These are phyloP conservation scores for Eulemur rubriventer DNA, from an alignment of 2,797 vertebrate genomes.

Conservation along the genomic window DNA sequence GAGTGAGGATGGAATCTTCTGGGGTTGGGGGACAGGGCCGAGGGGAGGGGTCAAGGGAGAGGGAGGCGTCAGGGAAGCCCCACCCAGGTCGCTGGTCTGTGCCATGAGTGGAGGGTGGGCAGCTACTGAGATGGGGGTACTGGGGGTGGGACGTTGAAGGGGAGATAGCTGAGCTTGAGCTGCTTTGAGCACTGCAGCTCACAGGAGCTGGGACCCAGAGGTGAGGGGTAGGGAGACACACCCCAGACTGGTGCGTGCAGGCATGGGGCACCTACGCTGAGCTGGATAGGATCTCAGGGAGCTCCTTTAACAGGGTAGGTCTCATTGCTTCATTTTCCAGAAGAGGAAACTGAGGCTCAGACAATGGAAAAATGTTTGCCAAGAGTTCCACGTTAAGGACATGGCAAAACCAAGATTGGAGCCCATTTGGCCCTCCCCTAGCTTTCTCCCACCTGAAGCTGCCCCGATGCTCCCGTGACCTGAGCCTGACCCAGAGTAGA, in stretches of 20 bases:
- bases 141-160: not conserved
- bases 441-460: not conserved
- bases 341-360: not conserved
- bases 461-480: not conserved
- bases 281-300: not conserved
- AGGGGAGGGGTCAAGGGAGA: not conserved
- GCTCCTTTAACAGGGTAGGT: not conserved
- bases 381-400: not conserved
- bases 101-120: accelerated
- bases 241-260: not conserved
- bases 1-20: not conserved
- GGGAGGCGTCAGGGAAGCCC: not conserved
- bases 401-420: not conserved
- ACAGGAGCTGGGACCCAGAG: not conserved
- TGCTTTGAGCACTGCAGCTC: not conserved
- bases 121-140: not conserved
- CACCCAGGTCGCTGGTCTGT: not conserved
- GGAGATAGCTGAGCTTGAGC: not conserved
- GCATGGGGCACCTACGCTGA: not conserved
- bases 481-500: not conserved
- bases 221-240: not conserved
- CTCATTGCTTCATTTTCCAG: not conserved
- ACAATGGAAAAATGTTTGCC: not conserved
- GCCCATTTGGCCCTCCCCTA: not conserved
- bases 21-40: not conserved